Evolutionary conservation across 1,140 invertebrate genomes (phyloP).

Genomic region (Bombus sylvicola): DNA sequence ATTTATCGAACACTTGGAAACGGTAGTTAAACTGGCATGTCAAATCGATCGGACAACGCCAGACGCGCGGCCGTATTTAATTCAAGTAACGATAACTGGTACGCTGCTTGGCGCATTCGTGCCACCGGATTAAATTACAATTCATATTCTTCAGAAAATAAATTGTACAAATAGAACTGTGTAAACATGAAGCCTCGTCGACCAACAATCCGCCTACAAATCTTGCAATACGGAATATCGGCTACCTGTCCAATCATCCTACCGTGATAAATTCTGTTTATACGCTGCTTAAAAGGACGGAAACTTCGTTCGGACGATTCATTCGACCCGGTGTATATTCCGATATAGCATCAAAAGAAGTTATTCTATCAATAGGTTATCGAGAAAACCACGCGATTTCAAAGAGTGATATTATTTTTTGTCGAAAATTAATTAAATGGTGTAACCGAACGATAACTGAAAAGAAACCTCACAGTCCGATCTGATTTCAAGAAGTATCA

Average conservation of each 20-base stretch:
- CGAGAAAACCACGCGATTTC: neutral
- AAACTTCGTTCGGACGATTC: neutral
- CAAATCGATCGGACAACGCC: neutral
- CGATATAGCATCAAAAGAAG: neutral
- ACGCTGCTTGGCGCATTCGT: neutral
- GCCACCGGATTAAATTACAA: conserved; percentile 20
- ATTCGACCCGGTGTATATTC: neutral
- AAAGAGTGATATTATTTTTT: neutral
- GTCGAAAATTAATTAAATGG: neutral
- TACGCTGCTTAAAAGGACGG: neutral
- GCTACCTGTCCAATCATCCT: neutral
- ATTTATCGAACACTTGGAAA: conserved; percentile 7
- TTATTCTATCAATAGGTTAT: neutral
- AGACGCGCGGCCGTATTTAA: neutral
- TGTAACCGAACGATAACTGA: neutral
- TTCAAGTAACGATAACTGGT: neutral
- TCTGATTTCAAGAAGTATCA: neutral
- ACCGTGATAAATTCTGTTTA: neutral
- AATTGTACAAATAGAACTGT: neutral
- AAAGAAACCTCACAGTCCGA: neutral
- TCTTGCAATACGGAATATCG: neutral
- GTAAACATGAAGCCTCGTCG: neutral
- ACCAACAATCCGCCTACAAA: neutral
- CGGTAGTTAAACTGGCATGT: neutral
- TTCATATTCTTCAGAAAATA: conserved; percentile 9